Evolutionary conservation across 2,888 invertebrate species (phyloP), one percentile per base, ranked within the genome.

Genomic region (Dryomyza anilis): DNA sequence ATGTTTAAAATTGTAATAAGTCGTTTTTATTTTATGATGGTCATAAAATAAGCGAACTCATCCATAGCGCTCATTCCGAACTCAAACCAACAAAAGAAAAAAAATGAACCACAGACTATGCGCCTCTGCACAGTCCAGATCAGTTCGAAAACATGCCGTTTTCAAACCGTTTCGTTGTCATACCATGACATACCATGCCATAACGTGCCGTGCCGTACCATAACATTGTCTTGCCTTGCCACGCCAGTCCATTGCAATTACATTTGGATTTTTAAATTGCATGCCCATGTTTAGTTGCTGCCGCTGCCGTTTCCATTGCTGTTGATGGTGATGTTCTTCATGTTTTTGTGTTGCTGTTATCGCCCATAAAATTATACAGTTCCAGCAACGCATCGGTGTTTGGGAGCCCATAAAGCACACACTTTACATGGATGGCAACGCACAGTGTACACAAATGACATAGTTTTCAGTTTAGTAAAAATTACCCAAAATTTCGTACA

Each of bases 1-100:
- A n/a, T n/a, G n/a, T n/a, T n/a, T 16, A 27, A 53, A 2, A 53
- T 10, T 53, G 29, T 58, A 46, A 33, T 25, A 29, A 58, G 29
- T 48, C 39, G 61, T 52, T 53, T 61, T 39, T 12, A 53, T 61
- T 61, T 52, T 36, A 61, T 61, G 61, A 36, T 61, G 52, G 43
- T 43, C 53, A 61, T 61, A 53, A 52, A 61, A 39, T 53, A 61
- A 52, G 30, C 29, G 43, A 61, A 61, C 61, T 43, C 61, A 61
- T 61, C 39, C 43, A 14, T 39, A 53, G 7, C 33, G 46, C 27
- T 19, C 48, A 46, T 50, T n/a, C n/a, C n/a, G n/a, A 61, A 61
- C 23, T 52, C 16, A 58, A 45, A 29, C 27, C 58, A 58, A 5
- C 7, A 33, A 7, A 12, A 33, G 39, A 39, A 39, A 39, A 2